Evolutionary conservation across 2,113 vertebrate genomes (phyloP).

Genomic region (Lontra canadensis): DNA sequence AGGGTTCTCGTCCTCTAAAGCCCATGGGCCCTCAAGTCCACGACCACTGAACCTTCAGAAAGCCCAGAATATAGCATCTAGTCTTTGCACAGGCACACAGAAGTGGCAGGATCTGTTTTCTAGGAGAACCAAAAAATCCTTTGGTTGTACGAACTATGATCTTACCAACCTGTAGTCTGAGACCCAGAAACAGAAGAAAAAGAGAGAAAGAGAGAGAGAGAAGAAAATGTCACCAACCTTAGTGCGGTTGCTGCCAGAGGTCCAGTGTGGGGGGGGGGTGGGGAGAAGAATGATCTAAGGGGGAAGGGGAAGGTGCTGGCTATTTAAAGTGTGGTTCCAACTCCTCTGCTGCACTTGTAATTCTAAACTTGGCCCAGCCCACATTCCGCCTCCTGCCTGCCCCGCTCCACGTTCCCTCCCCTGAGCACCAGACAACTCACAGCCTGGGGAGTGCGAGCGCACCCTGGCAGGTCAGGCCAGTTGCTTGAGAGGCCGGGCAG

Average conservation of each 20-base stretch:
- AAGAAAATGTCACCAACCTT: conserved; percentile 79
- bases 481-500: not conserved
- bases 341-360: conserved; percentile 83
- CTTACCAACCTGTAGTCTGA: not conserved
- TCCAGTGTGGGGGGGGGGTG: not conserved
- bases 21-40: not conserved
- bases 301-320: conserved; percentile 81
- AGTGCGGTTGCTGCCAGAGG: conserved; percentile 63
- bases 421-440: conserved; percentile 74
- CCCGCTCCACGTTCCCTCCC: conserved; percentile 61
- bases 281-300: conserved; percentile 56
- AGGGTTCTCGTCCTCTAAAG: not conserved
- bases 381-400: conserved; percentile 78
- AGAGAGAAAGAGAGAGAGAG: not conserved
- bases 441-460: not conserved
- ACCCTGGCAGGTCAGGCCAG: not conserved
- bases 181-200: not conserved
- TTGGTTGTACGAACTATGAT: not conserved
- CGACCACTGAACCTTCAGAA: not conserved
- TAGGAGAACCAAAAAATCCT: not conserved
- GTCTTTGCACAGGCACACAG: not conserved
- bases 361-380: conserved; percentile 90
- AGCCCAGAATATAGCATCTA: not conserved
- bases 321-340: conserved; percentile 85
- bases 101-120: not conserved